These are phyloP conservation scores for Apteryx owenii DNA, from an alignment of 2,113 vertebrate genomes.

Conservation along the genomic window DNA sequence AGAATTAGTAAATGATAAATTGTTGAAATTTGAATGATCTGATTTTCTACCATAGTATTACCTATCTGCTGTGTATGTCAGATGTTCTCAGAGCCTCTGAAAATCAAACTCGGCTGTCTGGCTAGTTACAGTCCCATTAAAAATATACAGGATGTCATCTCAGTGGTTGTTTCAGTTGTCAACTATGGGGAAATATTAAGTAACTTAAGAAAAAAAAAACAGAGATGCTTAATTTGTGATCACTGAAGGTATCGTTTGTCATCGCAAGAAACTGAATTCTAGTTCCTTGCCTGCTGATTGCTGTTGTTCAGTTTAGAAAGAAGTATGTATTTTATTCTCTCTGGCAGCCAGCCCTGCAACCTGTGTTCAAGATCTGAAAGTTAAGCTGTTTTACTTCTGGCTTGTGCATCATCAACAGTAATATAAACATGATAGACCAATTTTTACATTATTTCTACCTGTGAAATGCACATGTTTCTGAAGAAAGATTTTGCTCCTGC, in stretches of 20 bases:
- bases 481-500: neutral
- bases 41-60: neutral
- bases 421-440: conserved; percentile 20
- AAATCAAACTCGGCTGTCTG: neutral
- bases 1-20: neutral
- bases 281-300: neutral
- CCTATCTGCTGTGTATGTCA: neutral
- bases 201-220: neutral
- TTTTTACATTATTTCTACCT: conserved; percentile 16
- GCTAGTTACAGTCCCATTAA: neutral
- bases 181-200: neutral
- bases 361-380: conserved; percentile 31
- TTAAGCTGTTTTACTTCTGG: conserved; percentile 64
- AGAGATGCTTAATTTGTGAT: neutral
- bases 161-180: neutral
- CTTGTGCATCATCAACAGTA: conserved; percentile 48
- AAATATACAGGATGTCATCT: neutral
- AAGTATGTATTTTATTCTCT: neutral
- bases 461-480: neutral
- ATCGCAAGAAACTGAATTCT: neutral
- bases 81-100: neutral
- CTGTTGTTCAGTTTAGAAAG: neutral
- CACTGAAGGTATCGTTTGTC: neutral
- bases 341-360: conserved; percentile 42
- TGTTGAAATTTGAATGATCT: neutral